Evolutionary conservation across 2,113 vertebrate species (phyloP), one percentile per base, ranked within the genome.

Genomic region (Pampusana beccarii): DNA sequence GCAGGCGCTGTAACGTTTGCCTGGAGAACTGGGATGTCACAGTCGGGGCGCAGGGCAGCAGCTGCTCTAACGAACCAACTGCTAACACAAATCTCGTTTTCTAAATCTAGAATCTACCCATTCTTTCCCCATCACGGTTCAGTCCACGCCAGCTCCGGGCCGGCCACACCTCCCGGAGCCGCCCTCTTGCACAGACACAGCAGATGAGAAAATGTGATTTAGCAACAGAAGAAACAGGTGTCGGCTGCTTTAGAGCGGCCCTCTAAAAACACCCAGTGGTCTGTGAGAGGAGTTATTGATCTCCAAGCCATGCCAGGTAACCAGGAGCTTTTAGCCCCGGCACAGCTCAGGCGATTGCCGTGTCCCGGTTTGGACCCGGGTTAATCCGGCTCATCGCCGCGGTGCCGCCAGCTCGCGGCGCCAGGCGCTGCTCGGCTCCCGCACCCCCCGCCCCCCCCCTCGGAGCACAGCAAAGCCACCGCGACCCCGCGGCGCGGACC

Each of bases 171-270:
- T 10, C 10, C n/a, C 6, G 0, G 23, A 44, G 56, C n/a, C 4
- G 34, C 65, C 5, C 15, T 12, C 29, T 2, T 4, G 16, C 13
- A 44, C 28, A 6, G 58, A 19, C 50, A 14, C n/a, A 54, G 53
- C 18, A 31, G 42, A 60, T 19, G 53, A n/a, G 40, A 66, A 67
- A 54, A 28, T 1, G 26, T 19, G 26, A 4, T 33, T 36, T 33
- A 17, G 11, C 19, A 8, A 24, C 0, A 7, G 42, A 46, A 53
- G 28, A 54, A 21, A 4, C 11, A 9, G 4, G 19, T 3, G 2
- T 10, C 0, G 1, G 54, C 20, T 9, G 29, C 67, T 36, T 72
- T 3, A 10, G 33, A 44, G 57, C 26, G 10, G 36, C 13, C 65
- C 74, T 58, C 24, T 9, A 19, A 36, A 70, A 50, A 3, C 6